A percentile compares a stretch with the other conserved stretches of the same genome.
Conservation (phyloP, 2,888 invertebrate species). For the Drosophila aldrichi region DNA sequence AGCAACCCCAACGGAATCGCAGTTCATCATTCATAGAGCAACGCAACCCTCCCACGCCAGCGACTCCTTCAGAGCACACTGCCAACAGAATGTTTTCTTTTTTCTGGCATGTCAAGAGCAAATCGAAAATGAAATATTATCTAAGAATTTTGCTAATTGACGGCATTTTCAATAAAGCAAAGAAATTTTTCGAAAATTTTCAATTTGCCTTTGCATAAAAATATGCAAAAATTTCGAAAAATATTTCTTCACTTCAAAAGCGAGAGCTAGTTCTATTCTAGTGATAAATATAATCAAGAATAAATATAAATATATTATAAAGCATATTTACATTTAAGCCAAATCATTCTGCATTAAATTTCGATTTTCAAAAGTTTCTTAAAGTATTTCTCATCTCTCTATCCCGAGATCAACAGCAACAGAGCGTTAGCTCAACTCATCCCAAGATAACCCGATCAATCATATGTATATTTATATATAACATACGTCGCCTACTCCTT, state of each 20-base stretch:
- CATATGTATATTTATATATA: background rate
- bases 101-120: background rate
- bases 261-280: too few relatives aligned
- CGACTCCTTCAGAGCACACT: too few relatives aligned
- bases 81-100: background rate
- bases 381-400: background rate
- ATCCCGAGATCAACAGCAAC: too few relatives aligned
- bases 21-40: constrained; percentile 10
- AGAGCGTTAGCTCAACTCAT: background rate
- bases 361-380: background rate
- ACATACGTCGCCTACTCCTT: background rate
- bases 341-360: background rate
- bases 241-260: background rate
- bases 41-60: constrained; percentile 3
- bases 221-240: background rate
- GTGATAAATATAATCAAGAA: too few relatives aligned
- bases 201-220: background rate
- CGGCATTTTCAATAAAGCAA: background rate
- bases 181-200: background rate
- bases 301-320: too few relatives aligned
- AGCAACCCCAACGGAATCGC: background rate
- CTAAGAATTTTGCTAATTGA: background rate
- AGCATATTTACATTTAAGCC: background rate
- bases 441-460: background rate
- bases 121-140: background rate